These are phyloP conservation scores for Chrysopilus asiliformis DNA, from an alignment of 2,888 invertebrate species.

Conservation along the genomic window DNA sequence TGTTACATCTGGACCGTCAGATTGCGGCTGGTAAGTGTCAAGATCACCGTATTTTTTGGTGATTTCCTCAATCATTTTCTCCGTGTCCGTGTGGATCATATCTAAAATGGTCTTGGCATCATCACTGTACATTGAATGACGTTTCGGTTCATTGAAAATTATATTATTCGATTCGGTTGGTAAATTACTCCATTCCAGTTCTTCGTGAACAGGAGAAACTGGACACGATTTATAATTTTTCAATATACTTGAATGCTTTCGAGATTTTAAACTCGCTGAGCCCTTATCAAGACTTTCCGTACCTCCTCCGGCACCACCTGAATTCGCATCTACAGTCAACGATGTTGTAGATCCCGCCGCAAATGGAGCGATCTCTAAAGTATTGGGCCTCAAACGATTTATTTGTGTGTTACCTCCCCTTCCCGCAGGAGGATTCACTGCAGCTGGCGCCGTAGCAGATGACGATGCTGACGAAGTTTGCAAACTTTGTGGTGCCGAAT, in stretches of 20 bases:
- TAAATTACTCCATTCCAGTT: constrained; percentile 50
- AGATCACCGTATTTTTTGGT: constrained; percentile 50
- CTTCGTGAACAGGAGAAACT: constrained; percentile 70
- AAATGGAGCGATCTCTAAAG: constrained; percentile 8
- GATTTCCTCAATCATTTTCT: constrained; percentile 52
- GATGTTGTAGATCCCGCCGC: too few species aligned
- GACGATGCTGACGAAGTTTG: constrained; percentile 4
- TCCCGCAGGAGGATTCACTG: not conserved
- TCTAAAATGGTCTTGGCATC: constrained; percentile 45
- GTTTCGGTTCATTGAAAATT: constrained; percentile 24
- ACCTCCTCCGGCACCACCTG: not conserved
- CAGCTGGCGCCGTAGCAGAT: not conserved
- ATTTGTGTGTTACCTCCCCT: not conserved
- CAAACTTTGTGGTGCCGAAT: constrained; percentile 5
- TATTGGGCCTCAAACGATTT: constrained; percentile 7
- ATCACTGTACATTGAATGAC: constrained; percentile 36
- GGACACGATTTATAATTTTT: constrained; percentile 65
- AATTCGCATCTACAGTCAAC: too few species aligned
- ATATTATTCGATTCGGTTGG: constrained; percentile 24
- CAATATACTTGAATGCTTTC: constrained; percentile 40
- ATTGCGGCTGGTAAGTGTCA: constrained; percentile 38
- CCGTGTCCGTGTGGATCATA: constrained; percentile 48
- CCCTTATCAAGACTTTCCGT: not conserved
- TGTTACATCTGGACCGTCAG: constrained; percentile 3
- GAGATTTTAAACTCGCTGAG: constrained; percentile 24